Percentiles rank a stretch among this genome's conserved stretches.
These are phyloP conservation scores for Melanostigma gelatinosum DNA, from an alignment of 2,113 vertebrate genomes.

Conservation along the genomic window DNA sequence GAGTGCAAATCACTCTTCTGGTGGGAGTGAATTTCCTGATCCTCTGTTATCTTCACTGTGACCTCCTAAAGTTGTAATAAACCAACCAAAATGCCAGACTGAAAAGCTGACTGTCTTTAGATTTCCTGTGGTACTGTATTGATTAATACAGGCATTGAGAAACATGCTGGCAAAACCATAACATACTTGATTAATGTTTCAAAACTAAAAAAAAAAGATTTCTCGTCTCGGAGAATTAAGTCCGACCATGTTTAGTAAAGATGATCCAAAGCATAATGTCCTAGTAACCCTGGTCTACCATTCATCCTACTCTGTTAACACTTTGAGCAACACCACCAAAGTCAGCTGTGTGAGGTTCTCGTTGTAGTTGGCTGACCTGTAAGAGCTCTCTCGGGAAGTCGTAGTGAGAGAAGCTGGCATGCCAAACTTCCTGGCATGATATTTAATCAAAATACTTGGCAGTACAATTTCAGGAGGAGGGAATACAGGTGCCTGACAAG, in stretches of 20 bases:
- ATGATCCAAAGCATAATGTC: background rate
- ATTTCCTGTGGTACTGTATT: background rate
- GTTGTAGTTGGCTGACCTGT: conserved; percentile 2
- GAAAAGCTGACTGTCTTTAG: background rate
- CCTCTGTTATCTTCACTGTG: background rate
- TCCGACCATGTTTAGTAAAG: background rate
- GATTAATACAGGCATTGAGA: background rate
- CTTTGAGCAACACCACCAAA: background rate
- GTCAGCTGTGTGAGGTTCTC: conserved; percentile 5
- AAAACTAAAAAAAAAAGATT: background rate
- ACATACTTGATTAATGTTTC: background rate
- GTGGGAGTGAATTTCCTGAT: background rate
- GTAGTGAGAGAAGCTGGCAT: conserved; percentile 17
- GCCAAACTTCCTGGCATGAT: conserved; percentile 2
- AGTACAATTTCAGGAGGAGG: conserved; percentile 2
- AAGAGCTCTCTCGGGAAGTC: background rate
- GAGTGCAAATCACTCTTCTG: background rate
- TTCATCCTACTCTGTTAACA: background rate
- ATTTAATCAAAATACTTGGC: conserved; percentile 16
- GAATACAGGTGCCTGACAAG: background rate
- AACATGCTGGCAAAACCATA: background rate
- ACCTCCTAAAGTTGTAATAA: background rate
- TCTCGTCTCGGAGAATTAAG: background rate
- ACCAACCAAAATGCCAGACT: background rate
- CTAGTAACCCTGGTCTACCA: background rate